Conservation (phyloP, 2,113 vertebrate species). For the Hippotragus niger region DNA sequence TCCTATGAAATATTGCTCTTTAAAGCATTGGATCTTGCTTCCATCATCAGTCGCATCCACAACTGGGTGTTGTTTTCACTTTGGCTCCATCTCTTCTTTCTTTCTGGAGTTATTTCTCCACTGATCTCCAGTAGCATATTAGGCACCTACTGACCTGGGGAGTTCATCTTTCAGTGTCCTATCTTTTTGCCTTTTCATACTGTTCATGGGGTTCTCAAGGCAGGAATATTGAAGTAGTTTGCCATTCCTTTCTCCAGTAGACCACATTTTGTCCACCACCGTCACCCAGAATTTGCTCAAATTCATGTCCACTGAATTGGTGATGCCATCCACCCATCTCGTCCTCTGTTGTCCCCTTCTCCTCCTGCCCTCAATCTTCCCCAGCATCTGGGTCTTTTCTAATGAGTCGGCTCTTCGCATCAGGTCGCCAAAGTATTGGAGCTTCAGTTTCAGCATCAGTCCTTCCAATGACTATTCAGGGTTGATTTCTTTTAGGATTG, state of each 20-base stretch:
- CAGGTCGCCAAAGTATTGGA: not conserved
- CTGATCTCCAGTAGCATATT: not conserved
- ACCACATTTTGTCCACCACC: not conserved
- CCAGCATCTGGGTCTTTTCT: not conserved
- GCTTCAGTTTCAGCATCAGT: not conserved
- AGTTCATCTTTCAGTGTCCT: not conserved
- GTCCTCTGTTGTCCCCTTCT: not conserved
- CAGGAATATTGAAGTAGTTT: not conserved
- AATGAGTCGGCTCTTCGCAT: rapidly evolving
- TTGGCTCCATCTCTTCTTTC: not conserved
- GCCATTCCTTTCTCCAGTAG: not conserved
- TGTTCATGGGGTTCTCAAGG: not conserved
- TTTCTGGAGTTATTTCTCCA: not conserved
- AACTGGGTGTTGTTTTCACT: not conserved
- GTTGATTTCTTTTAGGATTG: not conserved
- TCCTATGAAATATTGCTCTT: not conserved
- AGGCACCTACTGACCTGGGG: not conserved
- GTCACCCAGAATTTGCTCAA: not conserved
- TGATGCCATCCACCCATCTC: not conserved
- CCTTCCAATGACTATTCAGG: not conserved
- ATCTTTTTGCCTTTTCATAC: not conserved
- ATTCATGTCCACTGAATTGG: not conserved
- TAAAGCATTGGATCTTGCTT: not conserved
- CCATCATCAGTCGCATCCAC: not conserved
- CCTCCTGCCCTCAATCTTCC: not conserved